Base-by-base conservation (phyloP, 2,113 vertebrate genomes). In the Hassar affinis region DNA sequence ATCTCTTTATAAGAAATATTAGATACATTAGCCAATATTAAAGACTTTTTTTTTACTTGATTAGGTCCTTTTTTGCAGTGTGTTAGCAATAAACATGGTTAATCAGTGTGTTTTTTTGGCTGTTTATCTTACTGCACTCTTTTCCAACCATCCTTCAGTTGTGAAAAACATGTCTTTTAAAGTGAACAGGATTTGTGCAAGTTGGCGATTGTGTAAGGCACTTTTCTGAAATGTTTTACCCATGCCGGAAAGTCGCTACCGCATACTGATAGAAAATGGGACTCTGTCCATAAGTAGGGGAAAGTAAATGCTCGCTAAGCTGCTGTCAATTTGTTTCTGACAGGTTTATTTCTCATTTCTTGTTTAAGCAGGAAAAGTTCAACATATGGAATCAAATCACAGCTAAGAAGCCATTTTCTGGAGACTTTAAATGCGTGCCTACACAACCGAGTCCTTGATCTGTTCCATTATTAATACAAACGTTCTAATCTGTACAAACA, bases 311-410 rank as follows among this genome's bases (percentile, higher is more conserved):
- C 71, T 74, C 6, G 6, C n/a, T 27, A 74, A 49, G 71, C n/a
- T 49, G 18, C 45, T 51, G 45, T n/a, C 42, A 72, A 25, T 4
- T 45, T 71, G 35, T n/a, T 45, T 25, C 66, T 71, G 66, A 72
- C 25, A 52, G 47, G 49, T 75, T 52, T 33, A 27, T 54, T 76
- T 76, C 18, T 30, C 27, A 54, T 45, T 54, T 76, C 51, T 30
- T 7, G 51, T 45, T 69, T 57, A 33, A 57, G 68, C 47, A 72
- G 27, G 17, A 52, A 75, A 54, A 35, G 17, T 54, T 54, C 9
- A 76, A 76, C 74, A 76, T 35, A 35, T 54, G 27, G 74, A 76
- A 76, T 54, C 17, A 12, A 54, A 54, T 76, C 30, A 20, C 49
- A 22, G 47, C 47, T 27, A 17, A 18, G 27, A 52, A 12, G 25